Evolutionary conservation across 30 jellyfish, hydroid and myxozoan genomes (phyloP).

Genomic region (Aurelia sp.): DNA sequence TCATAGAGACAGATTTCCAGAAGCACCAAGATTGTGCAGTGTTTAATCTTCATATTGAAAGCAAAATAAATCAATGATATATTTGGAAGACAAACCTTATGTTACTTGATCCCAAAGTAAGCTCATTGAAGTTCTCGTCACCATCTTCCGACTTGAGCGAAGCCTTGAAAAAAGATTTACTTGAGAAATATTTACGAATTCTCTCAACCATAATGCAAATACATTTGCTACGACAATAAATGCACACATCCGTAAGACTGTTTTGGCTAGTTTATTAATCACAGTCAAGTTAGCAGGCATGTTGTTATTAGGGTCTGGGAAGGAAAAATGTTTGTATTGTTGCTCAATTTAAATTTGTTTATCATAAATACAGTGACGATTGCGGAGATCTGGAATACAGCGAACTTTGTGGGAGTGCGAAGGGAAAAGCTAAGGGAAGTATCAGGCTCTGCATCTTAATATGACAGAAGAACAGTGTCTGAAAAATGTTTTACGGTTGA

Average conservation of each 20-base stretch:
- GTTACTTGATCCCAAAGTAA: conserved; percentile 77
- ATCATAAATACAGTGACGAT: too few relatives aligned
- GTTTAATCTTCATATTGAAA: too few relatives aligned
- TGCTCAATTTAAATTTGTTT: too few relatives aligned
- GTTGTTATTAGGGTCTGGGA: background rate
- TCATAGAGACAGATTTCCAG: background rate
- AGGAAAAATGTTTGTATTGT: conserved; percentile 2
- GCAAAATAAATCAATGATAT: too few relatives aligned
- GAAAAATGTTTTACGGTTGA: too few relatives aligned
- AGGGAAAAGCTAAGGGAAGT: background rate
- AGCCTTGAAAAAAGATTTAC: conserved; percentile 76
- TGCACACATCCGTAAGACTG: background rate
- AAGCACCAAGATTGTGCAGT: background rate
- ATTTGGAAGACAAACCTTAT: conserved; percentile 69
- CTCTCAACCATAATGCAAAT: conserved; percentile 48
- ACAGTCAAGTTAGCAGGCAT: conserved; percentile 30
- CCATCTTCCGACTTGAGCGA: conserved; percentile 98
- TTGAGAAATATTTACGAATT: conserved; percentile 72
- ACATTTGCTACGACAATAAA: background rate
- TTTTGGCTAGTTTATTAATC: conserved; percentile 9
- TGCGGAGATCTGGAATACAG: background rate
- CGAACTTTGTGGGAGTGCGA: conserved; percentile 4
- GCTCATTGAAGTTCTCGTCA: conserved; percentile 76
- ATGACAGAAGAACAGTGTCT: too few relatives aligned
- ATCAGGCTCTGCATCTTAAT: background rate